These are phyloP conservation scores for Heterodera carotae DNA, from an alignment of 1,140 invertebrate genomes.

Conservation along the genomic window DNA sequence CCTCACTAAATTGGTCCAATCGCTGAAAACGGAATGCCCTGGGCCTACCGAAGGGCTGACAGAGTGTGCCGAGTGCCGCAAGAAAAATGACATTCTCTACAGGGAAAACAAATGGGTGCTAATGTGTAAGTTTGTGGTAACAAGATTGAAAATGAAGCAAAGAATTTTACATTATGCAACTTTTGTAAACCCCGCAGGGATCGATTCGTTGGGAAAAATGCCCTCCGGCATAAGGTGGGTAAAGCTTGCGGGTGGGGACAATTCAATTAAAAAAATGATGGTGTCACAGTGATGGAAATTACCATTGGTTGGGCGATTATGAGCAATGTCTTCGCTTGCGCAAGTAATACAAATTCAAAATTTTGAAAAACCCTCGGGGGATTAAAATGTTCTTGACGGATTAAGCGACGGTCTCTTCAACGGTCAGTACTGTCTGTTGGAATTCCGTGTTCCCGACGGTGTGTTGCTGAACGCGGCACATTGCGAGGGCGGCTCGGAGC, in stretches of 20 bases:
- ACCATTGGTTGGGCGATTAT: slow-evolving; percentile 65
- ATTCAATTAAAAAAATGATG: neutral
- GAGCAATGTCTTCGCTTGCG: slow-evolving; percentile 52
- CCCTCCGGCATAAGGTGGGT: slow-evolving; percentile 54
- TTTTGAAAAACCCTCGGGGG: neutral
- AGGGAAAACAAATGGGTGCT: slow-evolving; percentile 56
- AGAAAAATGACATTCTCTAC: slow-evolving; percentile 39
- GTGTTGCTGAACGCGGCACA: slow-evolving; percentile 21
- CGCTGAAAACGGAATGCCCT: slow-evolving; percentile 47
- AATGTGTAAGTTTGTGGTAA: slow-evolving; percentile 57
- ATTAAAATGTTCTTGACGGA: too few relatives aligned
- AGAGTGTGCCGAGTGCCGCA: slow-evolving; percentile 53
- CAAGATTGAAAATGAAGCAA: neutral
- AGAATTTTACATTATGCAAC: too few relatives aligned
- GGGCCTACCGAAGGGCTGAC: slow-evolving; percentile 31
- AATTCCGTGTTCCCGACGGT: slow-evolving; percentile 54
- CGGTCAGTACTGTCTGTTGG: slow-evolving; percentile 59
- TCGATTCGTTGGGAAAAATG: slow-evolving; percentile 64
- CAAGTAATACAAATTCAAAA: neutral
- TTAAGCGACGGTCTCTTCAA: slow-evolving; percentile 56
- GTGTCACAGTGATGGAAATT: slow-evolving; percentile 55
- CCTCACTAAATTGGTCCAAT: slow-evolving; percentile 38
- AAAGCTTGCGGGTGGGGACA: neutral
- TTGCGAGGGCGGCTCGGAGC: slow-evolving; percentile 29
- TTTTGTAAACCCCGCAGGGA: slow-evolving; percentile 47